Percentiles rank a stretch among this genome's conserved stretches.
Conservation (phyloP, 2,888 invertebrate genomes). For the Lycaena phlaeas region DNA sequence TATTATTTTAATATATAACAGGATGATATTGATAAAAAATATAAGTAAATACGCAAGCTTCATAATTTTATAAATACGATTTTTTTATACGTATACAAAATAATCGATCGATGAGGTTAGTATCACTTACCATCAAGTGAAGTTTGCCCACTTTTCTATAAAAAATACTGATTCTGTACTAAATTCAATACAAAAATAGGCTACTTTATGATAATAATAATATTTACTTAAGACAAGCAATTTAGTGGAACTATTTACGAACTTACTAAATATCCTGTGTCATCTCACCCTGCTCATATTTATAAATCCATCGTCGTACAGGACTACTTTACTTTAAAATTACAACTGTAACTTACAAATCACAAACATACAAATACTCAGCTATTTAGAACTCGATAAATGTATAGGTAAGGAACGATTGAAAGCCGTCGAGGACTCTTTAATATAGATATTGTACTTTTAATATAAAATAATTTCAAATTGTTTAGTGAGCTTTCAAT, state of each 20-base stretch:
- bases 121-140: too few species aligned
- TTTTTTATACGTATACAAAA: too few species aligned
- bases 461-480: background rate
- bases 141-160: too few species aligned
- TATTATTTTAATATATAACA: too few species aligned
- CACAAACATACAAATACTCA: slow-evolving; percentile 6
- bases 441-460: background rate
- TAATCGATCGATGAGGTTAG: too few species aligned
- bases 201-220: too few species aligned
- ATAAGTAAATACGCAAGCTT: too few species aligned
- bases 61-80: too few species aligned
- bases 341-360: slow-evolving; percentile 6
- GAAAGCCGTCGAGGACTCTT: slow-evolving; percentile 1
- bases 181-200: too few species aligned
- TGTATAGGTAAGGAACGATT: background rate
- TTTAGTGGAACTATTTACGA: slow-evolving; percentile 4
- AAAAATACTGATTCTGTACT: too few species aligned
- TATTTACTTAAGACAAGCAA: background rate
- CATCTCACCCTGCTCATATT: background rate
- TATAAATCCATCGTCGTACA: slow-evolving; percentile 14
- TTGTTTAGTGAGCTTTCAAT: too few species aligned
- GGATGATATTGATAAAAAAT: too few species aligned
- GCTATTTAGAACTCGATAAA: slow-evolving; percentile 12
- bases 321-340: slow-evolving; percentile 9
- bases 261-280: slow-evolving; percentile 11